These are phyloP conservation scores for Amblyornis subalaris DNA, from an alignment of 2,113 vertebrate genomes.

Conservation along the genomic window DNA sequence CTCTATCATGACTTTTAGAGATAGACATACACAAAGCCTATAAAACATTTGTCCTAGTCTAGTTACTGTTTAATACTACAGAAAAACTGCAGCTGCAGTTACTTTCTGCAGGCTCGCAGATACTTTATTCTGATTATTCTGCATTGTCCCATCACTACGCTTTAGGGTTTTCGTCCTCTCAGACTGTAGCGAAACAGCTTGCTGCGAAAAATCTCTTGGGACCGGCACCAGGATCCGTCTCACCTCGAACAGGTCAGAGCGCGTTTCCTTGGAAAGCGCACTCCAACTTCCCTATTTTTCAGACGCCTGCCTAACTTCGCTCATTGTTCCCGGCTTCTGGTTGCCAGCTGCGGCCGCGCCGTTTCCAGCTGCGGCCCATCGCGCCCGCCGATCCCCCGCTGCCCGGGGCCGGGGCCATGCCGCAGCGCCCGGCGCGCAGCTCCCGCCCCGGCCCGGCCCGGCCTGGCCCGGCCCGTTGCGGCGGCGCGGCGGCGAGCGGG, in stretches of 20 bases:
- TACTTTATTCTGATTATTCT: not conserved
- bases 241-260: not conserved
- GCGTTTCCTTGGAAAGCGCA: not conserved
- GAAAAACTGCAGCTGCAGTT: not conserved
- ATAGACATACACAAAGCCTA: not conserved
- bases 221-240: not conserved
- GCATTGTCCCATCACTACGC: rapidly evolving
- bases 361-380: not conserved
- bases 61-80: not conserved
- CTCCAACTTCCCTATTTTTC: not conserved
- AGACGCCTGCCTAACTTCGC: not conserved
- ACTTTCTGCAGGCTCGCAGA: not conserved
- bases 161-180: not conserved
- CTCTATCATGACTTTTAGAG: not conserved
- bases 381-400: too few relatives aligned
- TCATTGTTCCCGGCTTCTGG: not conserved
- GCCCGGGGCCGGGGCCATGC: not conserved
- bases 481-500: not conserved
- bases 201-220: rapidly evolving
- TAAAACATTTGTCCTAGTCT: not conserved
- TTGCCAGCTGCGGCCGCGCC: not conserved
- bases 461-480: too few relatives aligned
- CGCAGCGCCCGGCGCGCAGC: not conserved
- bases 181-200: rapidly evolving
- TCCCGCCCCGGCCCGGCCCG: too few relatives aligned